A percentile compares a stretch with the other conserved stretches of the same genome.
Conservation (phyloP, 2,797 vertebrate genomes). For the Cryptoblepharus egeriae region DNA sequence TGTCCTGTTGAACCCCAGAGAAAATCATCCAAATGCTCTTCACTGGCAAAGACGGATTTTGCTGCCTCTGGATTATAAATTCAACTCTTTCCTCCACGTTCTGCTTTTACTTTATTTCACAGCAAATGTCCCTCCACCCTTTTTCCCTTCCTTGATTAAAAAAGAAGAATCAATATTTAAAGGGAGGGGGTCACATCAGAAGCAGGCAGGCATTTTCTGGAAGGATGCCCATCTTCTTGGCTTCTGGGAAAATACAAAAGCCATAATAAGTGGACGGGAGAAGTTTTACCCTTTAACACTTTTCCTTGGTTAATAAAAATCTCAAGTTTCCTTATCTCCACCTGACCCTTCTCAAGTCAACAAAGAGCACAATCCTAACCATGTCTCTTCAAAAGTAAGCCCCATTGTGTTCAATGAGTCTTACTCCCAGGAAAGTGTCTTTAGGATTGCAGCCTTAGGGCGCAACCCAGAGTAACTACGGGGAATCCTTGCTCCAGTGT, state of each 20-base stretch:
- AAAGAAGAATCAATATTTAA: constrained; percentile 28
- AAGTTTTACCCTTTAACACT: background rate
- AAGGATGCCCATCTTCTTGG: background rate
- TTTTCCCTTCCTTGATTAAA: constrained; percentile 2
- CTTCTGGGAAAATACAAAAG: constrained; percentile 6
- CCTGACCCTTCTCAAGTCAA: background rate
- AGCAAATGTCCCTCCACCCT: background rate
- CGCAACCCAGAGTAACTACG: too few species aligned
- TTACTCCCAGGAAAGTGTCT: too few species aligned
- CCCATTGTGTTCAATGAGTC: too few species aligned
- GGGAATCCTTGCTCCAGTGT: too few species aligned
- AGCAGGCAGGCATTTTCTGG: background rate
- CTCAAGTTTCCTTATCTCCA: background rate
- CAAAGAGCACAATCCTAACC: too few species aligned
- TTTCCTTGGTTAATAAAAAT: rapidly evolving
- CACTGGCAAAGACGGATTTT: background rate
- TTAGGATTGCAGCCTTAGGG: too few species aligned
- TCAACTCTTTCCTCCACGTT: constrained; percentile 1
- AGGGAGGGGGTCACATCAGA: constrained; percentile 2
- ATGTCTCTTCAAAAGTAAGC: too few species aligned
- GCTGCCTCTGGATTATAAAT: constrained; percentile 23
- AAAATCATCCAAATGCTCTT: background rate
- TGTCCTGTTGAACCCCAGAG: background rate
- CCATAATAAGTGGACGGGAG: background rate
- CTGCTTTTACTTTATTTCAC: background rate